These are phyloP conservation scores for Nezara viridula DNA, from an alignment of 2,888 invertebrate species.

Conservation along the genomic window DNA sequence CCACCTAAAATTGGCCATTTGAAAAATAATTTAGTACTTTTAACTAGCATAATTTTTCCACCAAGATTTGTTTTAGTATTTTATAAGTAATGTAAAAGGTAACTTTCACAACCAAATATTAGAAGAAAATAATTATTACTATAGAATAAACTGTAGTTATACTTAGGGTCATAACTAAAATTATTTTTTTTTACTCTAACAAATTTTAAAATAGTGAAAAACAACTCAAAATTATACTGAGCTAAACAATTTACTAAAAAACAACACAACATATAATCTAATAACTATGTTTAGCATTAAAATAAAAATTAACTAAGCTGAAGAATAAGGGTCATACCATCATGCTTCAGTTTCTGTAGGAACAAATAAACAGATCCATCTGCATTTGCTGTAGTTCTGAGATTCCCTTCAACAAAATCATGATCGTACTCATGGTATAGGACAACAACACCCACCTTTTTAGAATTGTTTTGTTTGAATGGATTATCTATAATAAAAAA, in stretches of 20 bases:
- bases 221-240: background rate
- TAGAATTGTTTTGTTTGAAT: constrained; percentile 39
- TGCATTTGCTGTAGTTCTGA: constrained; percentile 54
- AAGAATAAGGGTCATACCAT: constrained; percentile 52
- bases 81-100: background rate
- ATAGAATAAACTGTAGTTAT: no score
- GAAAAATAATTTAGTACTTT: background rate
- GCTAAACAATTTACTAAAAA: no score
- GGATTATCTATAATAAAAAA: constrained; percentile 58
- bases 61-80: background rate
- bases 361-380: constrained; percentile 52
- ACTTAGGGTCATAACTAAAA: no score
- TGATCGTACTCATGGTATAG: constrained; percentile 61
- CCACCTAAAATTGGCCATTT: background rate
- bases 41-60: background rate
- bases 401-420: constrained; percentile 59
- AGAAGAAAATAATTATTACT: no score
- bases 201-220: no score
- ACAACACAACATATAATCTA: no score
- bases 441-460: constrained; percentile 58
- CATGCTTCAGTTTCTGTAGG: constrained; percentile 57
- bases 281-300: background rate
- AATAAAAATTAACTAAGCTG: background rate
- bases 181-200: no score
- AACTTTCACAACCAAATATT: no score